Base-by-base conservation (phyloP, 2,888 invertebrate genomes). In the Calliphora vomitoria region DNA sequence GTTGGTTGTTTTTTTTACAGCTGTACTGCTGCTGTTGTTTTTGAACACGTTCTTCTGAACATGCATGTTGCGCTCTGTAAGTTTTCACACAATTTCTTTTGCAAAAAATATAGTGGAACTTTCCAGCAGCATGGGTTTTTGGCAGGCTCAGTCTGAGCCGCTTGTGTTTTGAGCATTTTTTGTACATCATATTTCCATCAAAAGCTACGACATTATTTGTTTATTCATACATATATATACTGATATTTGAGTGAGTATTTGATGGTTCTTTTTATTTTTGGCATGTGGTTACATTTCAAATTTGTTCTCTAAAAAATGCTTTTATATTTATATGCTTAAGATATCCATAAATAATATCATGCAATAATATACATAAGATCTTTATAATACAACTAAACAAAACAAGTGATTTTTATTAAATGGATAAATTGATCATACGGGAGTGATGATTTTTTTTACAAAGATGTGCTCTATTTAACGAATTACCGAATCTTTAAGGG, bases 361-460 rank as follows among this genome's bases (percentile, higher is more conserved):
- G 13, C 62, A 50, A 62, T 13, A 13, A 50, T 5, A 50, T 44
- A 44, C 10, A 44, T 44, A 8, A 44, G n/a, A n/a, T n/a, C n/a
- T n/a, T n/a, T 10, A 44, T 13, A 44, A 44, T 0, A n/a, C n/a
- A n/a, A 11, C 6, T 50, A 35, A 25, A 25, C 8, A 66, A 41
- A 53, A 41, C 44, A 15, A 41, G n/a, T 66, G 25, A 41, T 53
- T 31, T 13, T 35, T 35, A 35, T 35, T 35, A 35, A 4, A 35
- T 35, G 6, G 6, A 35, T 0, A 4, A 35, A 6, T 35, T 6
- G 5, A 35, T 35, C 35, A 35, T 35, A 35, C 35, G 55, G 4
- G 20, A 20, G n/a, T 78, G 18, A 41, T 31, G 66, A 68, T 68
- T 41, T n/a, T 68, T 41, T n/a, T 55, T 44, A 44, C 31, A 68